These are phyloP conservation scores for Drosophila nikananu DNA, from an alignment of 1,140 invertebrate genomes.

Conservation along the genomic window DNA sequence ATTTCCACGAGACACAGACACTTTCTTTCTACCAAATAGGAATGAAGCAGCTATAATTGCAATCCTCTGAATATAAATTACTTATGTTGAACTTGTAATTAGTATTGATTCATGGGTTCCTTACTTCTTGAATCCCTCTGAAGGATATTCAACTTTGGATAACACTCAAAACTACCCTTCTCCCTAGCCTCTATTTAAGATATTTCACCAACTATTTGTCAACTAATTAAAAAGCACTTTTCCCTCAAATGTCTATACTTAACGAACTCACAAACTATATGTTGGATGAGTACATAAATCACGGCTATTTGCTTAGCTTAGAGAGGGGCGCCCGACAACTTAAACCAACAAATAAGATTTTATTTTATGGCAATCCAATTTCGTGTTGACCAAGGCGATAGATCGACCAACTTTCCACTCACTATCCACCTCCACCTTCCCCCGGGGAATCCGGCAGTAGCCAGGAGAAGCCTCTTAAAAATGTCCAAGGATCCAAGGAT, in stretches of 20 bases:
- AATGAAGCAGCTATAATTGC: no score
- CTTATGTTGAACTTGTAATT: not conserved
- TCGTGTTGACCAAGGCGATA: constrained; percentile 16
- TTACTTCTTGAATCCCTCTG: no score
- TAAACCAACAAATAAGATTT: constrained; percentile 22
- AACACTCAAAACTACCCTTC: not conserved
- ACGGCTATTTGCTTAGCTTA: not conserved
- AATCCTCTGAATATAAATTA: not conserved
- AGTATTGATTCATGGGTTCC: not conserved
- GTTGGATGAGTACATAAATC: constrained; percentile 1
- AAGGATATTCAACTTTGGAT: no score
- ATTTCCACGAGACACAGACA: not conserved
- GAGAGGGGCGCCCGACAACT: not conserved
- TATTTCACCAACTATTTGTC: no score
- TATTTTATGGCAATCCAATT: constrained; percentile 40
- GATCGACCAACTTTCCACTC: constrained; percentile 26
- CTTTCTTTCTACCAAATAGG: not conserved
- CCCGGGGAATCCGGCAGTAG: not conserved
- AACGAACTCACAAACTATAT: not conserved
- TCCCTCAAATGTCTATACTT: not conserved
- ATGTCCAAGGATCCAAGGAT: constrained; percentile 14
- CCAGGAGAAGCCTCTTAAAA: constrained; percentile 15
- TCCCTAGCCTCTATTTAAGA: not conserved
- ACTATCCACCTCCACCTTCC: not conserved
- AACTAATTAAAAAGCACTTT: constrained; percentile 28